Conservation (phyloP, 2,888 invertebrate species). For the Scaptomyza cyrtandrae region DNA sequence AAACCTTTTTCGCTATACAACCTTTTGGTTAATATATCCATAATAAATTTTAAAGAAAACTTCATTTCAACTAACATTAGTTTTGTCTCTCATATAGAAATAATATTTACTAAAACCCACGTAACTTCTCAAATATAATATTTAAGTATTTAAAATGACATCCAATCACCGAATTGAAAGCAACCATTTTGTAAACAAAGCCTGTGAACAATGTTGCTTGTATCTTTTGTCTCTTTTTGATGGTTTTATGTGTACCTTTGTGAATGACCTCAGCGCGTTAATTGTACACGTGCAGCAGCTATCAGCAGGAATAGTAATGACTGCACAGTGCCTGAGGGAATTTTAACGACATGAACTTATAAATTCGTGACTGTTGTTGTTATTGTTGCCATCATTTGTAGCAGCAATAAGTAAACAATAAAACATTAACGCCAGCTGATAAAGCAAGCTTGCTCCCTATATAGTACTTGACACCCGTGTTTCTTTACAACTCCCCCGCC, state of each 20-base stretch:
- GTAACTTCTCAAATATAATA: too few relatives aligned
- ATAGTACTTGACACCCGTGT: not conserved
- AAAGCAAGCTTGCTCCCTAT: conserved; percentile 29
- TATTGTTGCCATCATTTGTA: conserved; percentile 59
- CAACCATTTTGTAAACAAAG: not conserved
- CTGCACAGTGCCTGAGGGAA: conserved; percentile 26
- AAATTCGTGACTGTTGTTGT: conserved; percentile 6
- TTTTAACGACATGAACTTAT: conserved; percentile 21
- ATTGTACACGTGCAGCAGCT: conserved; percentile 58
- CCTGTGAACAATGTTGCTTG: conserved; percentile 9
- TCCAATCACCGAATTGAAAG: not conserved
- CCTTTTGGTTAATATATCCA: too few relatives aligned
- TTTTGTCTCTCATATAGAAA: too few relatives aligned
- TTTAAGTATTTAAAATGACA: not conserved
- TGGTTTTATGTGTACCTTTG: conserved; percentile 21
- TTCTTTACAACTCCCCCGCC: not conserved
- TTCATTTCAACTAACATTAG: not conserved
- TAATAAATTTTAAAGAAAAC: too few relatives aligned
- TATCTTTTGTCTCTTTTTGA: conserved; percentile 1
- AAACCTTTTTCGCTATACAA: too few relatives aligned
- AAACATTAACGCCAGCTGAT: conserved; percentile 66
- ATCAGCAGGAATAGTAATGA: conserved; percentile 26
- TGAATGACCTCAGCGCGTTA: conserved; percentile 35
- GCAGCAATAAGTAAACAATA: conserved; percentile 72
- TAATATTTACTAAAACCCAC: too few relatives aligned